Evolutionary conservation across 2,888 invertebrate species (phyloP), one percentile per base, ranked within the genome.

Genomic region (Catocala sponsa): DNA sequence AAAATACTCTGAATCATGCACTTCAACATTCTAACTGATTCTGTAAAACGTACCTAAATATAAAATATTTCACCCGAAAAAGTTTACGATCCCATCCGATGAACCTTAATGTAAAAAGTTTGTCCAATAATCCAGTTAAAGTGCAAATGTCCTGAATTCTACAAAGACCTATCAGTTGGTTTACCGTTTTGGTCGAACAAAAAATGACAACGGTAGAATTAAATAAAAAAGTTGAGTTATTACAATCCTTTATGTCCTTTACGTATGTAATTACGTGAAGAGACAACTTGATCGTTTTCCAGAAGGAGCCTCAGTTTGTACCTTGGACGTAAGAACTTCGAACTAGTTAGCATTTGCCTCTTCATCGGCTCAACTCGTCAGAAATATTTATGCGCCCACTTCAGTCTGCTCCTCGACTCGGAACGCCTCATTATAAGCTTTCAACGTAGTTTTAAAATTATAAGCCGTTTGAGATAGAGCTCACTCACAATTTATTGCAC

Each of bases 51-150:
- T 61, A 72, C 62, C 64, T 74, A 74, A 75, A 66, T 51, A 82
- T 83, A 74, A 79, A 78, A 84, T 82, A 61, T 68, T 65, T 70
- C 49, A 65, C 70, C 63, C 60, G 60, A 74, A 68, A 80, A 87
- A 88, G 78, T 63, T 84, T 85, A 41, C 9, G 54, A 53, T 71
- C 63, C 72, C 72, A 76, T 81, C 76, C 77, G 72, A 78, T 83
- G 81, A 81, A 80, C 84, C 81, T 80, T 85, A 84, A 89, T 89
- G 85, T 87, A 84, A 86, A 90, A 91, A 91, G 83, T 91, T 90
- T 72, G 56, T 70, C 72, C 73, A 83, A 84, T 84, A 79, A 83
- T 88, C 78, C 80, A 78, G 83, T 86, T 83, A 81, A 86, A 88
- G 91, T 89, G 88, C 83, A 88, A 91, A 91, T 89, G 69, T 73